Conservation (phyloP, 2,888 invertebrate species). For the Macaria notata region DNA sequence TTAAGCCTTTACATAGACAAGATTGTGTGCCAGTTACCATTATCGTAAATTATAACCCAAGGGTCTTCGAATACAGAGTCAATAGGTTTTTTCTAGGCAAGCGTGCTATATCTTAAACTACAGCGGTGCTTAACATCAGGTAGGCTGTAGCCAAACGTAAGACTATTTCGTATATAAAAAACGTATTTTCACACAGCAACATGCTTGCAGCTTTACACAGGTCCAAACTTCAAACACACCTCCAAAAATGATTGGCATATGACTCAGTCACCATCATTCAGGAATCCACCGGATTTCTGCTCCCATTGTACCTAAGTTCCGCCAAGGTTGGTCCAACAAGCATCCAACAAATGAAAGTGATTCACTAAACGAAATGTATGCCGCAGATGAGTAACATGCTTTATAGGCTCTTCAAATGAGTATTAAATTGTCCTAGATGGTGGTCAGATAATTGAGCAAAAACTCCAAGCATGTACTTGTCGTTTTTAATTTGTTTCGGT, state of each 20-base stretch:
- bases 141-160: no score
- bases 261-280: slow-evolving; percentile 26
- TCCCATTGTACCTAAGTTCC: slow-evolving; percentile 41
- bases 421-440: slow-evolving; percentile 16
- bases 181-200: no score
- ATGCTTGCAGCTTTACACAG: no score
- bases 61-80: no score
- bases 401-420: slow-evolving; percentile 28
- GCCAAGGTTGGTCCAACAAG: slow-evolving; percentile 34
- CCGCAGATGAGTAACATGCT: slow-evolving; percentile 34
- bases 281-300: slow-evolving; percentile 37
- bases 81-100: no score
- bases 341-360: slow-evolving; percentile 49
- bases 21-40: no score
- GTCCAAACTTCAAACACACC: no score
- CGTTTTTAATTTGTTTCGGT: slow-evolving; percentile 2
- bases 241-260: slow-evolving; percentile 9
- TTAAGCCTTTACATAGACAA: no score
- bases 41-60: no score
- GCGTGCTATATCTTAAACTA: no score
- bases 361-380: slow-evolving; percentile 41
- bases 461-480: slow-evolving; percentile 9
- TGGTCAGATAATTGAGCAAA: slow-evolving; percentile 25
- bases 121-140: no score
- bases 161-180: no score